Evolutionary conservation across 2,113 vertebrate species (phyloP).

Genomic region (Pundamilia nyererei): DNA sequence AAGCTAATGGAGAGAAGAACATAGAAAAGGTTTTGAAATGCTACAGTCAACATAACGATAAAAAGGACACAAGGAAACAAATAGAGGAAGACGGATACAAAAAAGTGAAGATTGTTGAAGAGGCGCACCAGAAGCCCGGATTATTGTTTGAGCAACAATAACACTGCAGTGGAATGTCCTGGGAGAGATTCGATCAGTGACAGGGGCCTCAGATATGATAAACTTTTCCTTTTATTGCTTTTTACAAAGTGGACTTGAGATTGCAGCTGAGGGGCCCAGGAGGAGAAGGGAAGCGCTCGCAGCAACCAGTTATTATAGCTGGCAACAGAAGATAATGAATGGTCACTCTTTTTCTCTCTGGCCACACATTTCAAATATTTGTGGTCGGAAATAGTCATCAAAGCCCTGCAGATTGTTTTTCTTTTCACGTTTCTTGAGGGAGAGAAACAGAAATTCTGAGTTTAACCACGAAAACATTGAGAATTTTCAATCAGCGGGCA

Average conservation of each 20-base stretch:
- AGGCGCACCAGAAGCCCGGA: background rate
- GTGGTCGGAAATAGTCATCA: slow-evolving; percentile 45
- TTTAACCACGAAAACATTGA: background rate
- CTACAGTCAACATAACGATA: background rate
- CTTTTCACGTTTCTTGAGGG: slow-evolving; percentile 14
- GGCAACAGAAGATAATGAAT: slow-evolving; percentile 44
- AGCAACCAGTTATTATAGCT: slow-evolving; percentile 53
- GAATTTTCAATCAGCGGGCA: background rate
- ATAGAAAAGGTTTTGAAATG: fast-evolving
- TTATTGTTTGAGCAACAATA: background rate
- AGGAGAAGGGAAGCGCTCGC: slow-evolving; percentile 6
- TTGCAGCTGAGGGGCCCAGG: background rate
- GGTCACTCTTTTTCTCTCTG: slow-evolving; percentile 8
- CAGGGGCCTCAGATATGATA: background rate
- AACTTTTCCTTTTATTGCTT: background rate
- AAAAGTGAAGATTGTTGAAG: background rate
- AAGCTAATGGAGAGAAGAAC: background rate
- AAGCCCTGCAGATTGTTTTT: background rate
- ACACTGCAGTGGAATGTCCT: background rate
- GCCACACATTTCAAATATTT: slow-evolving; percentile 47
- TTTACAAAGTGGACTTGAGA: background rate
- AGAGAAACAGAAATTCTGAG: background rate
- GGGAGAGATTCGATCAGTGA: background rate
- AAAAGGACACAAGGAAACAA: background rate
- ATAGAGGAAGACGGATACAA: background rate